A percentile compares a stretch with the other conserved stretches of the same genome.
Conservation (phyloP, 2,113 vertebrate genomes). For the Phaethon lepturus region DNA sequence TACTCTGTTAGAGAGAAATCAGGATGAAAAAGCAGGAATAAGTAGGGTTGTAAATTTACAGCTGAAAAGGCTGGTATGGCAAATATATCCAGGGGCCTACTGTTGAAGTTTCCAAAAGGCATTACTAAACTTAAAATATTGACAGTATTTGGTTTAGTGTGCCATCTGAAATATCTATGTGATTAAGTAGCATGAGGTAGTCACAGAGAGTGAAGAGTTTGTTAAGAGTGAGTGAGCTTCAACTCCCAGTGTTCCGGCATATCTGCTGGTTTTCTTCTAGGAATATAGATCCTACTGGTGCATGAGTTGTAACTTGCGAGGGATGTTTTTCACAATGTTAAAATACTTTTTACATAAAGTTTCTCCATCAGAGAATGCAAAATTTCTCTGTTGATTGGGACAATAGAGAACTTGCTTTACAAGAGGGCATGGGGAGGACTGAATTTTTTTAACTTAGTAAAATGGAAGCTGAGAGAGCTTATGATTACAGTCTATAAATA, state of each 20-base stretch:
- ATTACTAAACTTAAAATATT: not conserved
- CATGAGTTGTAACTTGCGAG: not conserved
- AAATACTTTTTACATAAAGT: not conserved
- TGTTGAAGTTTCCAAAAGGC: not conserved
- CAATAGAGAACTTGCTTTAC: not conserved
- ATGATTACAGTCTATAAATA: not conserved
- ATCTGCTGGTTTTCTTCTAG: not conserved
- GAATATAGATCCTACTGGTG: not conserved
- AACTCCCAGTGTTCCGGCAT: not conserved
- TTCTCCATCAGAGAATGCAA: not conserved
- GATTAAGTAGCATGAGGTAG: not conserved
- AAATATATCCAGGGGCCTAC: not conserved
- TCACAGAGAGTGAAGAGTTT: not conserved
- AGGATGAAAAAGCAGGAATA: not conserved
- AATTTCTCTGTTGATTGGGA: not conserved
- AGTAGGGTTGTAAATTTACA: not conserved
- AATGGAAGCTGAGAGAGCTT: not conserved
- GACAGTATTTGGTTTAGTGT: not conserved
- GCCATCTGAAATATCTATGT: not conserved
- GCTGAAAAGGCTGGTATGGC: not conserved
- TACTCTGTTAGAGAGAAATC: not conserved
- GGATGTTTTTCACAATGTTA: not conserved
- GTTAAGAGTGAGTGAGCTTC: not conserved
- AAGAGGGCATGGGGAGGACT: not conserved
- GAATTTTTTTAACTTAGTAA: not conserved